Percentiles rank a stretch among this genome's conserved stretches.
These are phyloP conservation scores for Thalassaphorura encarpata DNA, from an alignment of 1,140 invertebrate genomes.

Conservation along the genomic window DNA sequence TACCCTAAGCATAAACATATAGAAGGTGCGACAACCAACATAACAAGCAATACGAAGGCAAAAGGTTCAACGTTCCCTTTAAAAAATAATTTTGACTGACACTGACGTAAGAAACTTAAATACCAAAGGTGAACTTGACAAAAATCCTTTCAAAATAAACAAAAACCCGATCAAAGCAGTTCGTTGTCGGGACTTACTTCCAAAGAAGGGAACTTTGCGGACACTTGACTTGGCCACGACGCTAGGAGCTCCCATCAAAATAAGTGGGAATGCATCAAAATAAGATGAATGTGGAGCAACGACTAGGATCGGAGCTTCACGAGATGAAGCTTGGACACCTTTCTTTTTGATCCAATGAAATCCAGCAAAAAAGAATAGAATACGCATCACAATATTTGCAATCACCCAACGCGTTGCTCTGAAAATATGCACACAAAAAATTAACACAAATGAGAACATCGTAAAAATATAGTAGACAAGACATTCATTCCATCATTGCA, in stretches of 20 bases:
- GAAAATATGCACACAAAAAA: background rate
- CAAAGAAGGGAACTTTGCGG: slow-evolving; percentile 67
- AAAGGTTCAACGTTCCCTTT: too few relatives aligned
- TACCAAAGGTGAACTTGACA: too few relatives aligned
- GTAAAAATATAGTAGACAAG: background rate
- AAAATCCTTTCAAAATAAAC: background rate
- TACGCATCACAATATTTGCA: slow-evolving; percentile 52
- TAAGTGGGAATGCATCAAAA: slow-evolving; percentile 74
- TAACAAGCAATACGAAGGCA: too few relatives aligned
- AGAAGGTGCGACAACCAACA: too few relatives aligned
- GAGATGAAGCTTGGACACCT: slow-evolving; percentile 50
- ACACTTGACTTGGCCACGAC: slow-evolving; percentile 79
- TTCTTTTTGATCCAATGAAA: slow-evolving; percentile 63
- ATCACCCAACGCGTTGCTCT: slow-evolving; percentile 50
- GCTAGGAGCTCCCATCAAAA: slow-evolving; percentile 67
- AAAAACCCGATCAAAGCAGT: background rate
- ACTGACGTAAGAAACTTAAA: too few relatives aligned
- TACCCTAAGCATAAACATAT: too few relatives aligned
- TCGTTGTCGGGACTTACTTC: slow-evolving; percentile 75
- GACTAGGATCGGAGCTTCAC: slow-evolving; percentile 73
- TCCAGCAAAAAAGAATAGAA: slow-evolving; percentile 65
- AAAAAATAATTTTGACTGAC: too few relatives aligned
- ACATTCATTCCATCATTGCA: background rate
- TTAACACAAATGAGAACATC: background rate
- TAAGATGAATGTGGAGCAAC: slow-evolving; percentile 83